phyloP scores from a whole-genome alignment of 2,797 vertebrate genomes.

The Sebastes vulpes region DNA sequence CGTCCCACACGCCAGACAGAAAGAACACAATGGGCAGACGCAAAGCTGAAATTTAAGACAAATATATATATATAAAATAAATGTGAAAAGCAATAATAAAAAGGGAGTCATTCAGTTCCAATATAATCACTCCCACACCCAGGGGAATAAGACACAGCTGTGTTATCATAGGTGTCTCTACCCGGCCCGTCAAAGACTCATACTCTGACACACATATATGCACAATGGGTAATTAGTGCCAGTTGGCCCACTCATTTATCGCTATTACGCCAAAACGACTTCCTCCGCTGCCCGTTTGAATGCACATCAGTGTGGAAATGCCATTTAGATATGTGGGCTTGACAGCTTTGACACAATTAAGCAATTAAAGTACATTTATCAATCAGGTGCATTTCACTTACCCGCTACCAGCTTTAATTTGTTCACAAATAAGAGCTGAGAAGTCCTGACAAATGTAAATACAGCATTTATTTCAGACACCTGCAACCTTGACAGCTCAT shows the following conservation, averaged over 20 bases:
- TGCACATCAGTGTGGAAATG: constrained; percentile 63
- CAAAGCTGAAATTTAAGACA: neutral
- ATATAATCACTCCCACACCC: constrained; percentile 69
- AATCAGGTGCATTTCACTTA: constrained; percentile 56
- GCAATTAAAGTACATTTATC: constrained; percentile 68
- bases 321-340: constrained; percentile 61
- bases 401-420: constrained; percentile 23
- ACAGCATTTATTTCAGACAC: constrained; percentile 41
- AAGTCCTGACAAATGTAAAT: constrained; percentile 27
- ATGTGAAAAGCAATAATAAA: constrained; percentile 30
- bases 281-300: constrained; percentile 76
- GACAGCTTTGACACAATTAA: constrained; percentile 69
- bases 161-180: constrained; percentile 81
- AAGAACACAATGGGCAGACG: constrained; percentile 17
- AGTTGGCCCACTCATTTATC: constrained; percentile 75
- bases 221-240: constrained; percentile 78
- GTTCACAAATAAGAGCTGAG: constrained; percentile 34
- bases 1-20: constrained; percentile 36
- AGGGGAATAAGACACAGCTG: constrained; percentile 75
- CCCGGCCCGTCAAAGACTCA: constrained; percentile 65
- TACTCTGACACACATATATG: constrained; percentile 59
- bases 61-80: constrained; percentile 2
- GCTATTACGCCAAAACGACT: constrained; percentile 81
- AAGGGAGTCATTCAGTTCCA: constrained; percentile 54
- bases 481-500: constrained; percentile 21